phyloP scores from a whole-genome alignment of 2,888 invertebrate species.

The Lasioglossum villosulum region DNA sequence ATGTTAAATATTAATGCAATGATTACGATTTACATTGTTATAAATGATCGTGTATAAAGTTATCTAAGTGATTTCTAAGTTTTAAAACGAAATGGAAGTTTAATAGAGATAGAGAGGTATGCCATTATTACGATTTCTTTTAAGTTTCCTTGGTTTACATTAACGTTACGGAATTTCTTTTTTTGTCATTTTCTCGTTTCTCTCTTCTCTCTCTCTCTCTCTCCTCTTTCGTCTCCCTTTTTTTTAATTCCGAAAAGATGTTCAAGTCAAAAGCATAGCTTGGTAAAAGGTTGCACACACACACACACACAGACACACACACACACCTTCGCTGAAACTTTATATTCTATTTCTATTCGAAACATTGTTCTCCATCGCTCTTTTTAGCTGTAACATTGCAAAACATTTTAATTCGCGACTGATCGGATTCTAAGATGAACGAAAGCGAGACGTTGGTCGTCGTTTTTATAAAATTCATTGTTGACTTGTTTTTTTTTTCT shows the following conservation, averaged over 20 bases:
- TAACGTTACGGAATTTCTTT: slow-evolving; percentile 60
- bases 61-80: slow-evolving; percentile 84
- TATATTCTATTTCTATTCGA: slow-evolving; percentile 30
- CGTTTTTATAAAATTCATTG: neutral
- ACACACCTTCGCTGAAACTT: slow-evolving; percentile 65
- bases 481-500: slow-evolving; percentile 65
- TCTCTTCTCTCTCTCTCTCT: neutral
- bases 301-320: slow-evolving; percentile 41
- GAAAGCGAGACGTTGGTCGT: slow-evolving; percentile 46
- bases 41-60: slow-evolving; percentile 84
- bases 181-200: slow-evolving; percentile 7
- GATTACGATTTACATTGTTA: slow-evolving; percentile 84
- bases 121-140: slow-evolving; percentile 79
- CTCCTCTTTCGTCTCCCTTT: neutral
- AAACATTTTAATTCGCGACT: slow-evolving; percentile 66
- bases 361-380: neutral
- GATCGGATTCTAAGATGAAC: slow-evolving; percentile 48
- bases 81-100: slow-evolving; percentile 80
- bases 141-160: slow-evolving; percentile 73
- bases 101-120: slow-evolving; percentile 80
- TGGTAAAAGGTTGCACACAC: slow-evolving; percentile 58
- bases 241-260: slow-evolving; percentile 54
- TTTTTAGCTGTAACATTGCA: slow-evolving; percentile 59
- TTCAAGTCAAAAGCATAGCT: slow-evolving; percentile 59
- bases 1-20: slow-evolving; percentile 84